Conservation (phyloP, 2,797 vertebrate genomes). For the Amniataba percoides region DNA sequence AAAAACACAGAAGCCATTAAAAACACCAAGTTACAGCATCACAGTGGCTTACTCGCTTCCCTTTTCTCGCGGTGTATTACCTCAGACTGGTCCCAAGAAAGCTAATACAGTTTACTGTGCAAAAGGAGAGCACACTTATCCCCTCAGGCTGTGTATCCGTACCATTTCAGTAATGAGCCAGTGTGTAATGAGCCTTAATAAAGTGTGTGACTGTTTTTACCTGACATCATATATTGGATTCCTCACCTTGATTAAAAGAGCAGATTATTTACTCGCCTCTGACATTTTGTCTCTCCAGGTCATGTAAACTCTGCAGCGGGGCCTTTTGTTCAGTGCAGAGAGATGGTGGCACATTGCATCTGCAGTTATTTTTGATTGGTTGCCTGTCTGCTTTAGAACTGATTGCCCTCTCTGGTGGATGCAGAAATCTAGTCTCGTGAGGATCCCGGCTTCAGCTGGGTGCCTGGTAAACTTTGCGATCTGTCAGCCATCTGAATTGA, state of each 20-base stretch:
- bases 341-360: conserved; percentile 28
- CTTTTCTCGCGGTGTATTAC: conserved; percentile 17
- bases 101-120: conserved; percentile 19
- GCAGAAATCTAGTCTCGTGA: conserved; percentile 17
- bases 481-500: conserved; percentile 47
- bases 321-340: conserved; percentile 22
- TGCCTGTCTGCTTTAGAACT: conserved; percentile 2
- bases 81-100: conserved; percentile 24
- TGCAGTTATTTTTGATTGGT: conserved; percentile 7
- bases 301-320: conserved; percentile 23
- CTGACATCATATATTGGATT: conserved; percentile 6
- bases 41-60: not conserved
- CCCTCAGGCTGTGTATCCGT: not conserved
- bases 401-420: conserved; percentile 16
- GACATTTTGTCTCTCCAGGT: conserved; percentile 21
- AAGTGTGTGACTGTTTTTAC: conserved; percentile 12
- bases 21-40: not conserved
- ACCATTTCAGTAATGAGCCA: not conserved
- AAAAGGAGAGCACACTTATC: not conserved
- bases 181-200: conserved; percentile 26
- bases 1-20: conserved; percentile 1
- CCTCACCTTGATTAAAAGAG: not conserved
- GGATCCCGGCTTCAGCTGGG: conserved; percentile 26
- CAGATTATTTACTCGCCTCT: conserved; percentile 28
- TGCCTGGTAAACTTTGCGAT: conserved; percentile 46